Evolutionary conservation across 2,888 invertebrate species (phyloP), one percentile per base, ranked within the genome.

Genomic region (Trichopria drosophilae): DNA sequence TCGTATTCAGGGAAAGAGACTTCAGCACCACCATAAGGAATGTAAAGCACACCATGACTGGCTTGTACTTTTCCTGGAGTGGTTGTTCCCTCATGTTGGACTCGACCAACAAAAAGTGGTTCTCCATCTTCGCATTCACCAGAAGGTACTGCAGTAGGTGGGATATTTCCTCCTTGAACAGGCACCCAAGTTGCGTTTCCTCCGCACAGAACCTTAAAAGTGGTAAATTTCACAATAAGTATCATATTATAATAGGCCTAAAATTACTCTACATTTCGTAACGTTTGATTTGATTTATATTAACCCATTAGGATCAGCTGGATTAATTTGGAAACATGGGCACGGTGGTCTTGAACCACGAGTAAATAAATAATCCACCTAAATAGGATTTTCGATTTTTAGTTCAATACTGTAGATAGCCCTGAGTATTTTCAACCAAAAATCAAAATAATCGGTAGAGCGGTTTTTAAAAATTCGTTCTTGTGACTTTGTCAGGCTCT

Each of bases 51-150:
- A 19, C 83, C 86, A 68, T 91, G 91, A 6, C 88, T 88, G 26
- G 86, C 85, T 65, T 93, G 92, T 2, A 93, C 86, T 77, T 93
- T 92, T 66, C 92, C 91, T 19, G 86, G 81, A 18, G 89, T 89
- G 36, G 88, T 58, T 51, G 86, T 83, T 50, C 86, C 89, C 61
- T 90, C 88, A 66, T 91, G 90, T 28, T 80, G 78, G 1, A 85
- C 87, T 57, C 91, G 83, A 12, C 91, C 92, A 26, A 90, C 78
- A 75, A 81, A 91, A 2, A 92, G 79, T 0, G 88, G 83, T 68
- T 92, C 92, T 0, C 90, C 90, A 22, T 87, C 86, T 67, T 87
- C 88, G 7, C 82, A 79, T 66, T 88, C 81, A 6, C 87, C 87
- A n/a, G 82, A 87, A 6, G 83, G 77, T 23, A 89, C 78, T 0